Conservation (phyloP, 1,140 invertebrate genomes). For the Plectrocnemia conspersa region DNA sequence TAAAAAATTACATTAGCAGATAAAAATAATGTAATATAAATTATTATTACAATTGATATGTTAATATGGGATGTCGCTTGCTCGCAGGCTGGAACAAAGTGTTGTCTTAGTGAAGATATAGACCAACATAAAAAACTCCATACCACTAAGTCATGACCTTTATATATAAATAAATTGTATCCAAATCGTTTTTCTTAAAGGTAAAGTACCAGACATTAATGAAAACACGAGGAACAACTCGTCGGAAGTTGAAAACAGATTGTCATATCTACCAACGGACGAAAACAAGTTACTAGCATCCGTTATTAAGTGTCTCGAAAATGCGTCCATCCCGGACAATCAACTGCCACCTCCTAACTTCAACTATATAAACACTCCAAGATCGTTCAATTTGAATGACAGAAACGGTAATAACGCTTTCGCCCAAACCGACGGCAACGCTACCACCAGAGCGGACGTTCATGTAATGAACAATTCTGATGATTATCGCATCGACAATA, state of each 20-base stretch:
- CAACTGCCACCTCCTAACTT: constrained; percentile 55
- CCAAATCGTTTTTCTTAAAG: too few species aligned
- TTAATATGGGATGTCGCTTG: too few species aligned
- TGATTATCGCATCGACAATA: constrained; percentile 8
- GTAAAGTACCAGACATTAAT: constrained; percentile 12
- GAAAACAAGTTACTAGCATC: constrained; percentile 50
- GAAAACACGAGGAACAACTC: constrained; percentile 3
- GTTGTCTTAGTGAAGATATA: too few species aligned
- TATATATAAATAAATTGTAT: too few species aligned
- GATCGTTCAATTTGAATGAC: constrained; percentile 50
- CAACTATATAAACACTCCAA: constrained; percentile 52
- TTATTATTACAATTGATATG: too few species aligned
- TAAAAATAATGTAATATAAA: too few species aligned
- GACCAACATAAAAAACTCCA: too few species aligned
- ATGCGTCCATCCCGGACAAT: constrained; percentile 42
- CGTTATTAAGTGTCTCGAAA: constrained; percentile 35
- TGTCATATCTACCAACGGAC: constrained; percentile 47
- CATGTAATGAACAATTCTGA: constrained; percentile 15
- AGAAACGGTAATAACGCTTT: constrained; percentile 38
- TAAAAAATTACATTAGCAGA: too few species aligned
- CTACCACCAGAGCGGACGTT: constrained; percentile 13
- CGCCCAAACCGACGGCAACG: constrained; percentile 29
- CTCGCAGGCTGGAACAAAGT: too few species aligned
- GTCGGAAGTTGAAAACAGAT: constrained; percentile 27
- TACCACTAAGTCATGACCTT: too few species aligned